phyloP scores from a whole-genome alignment of 2,797 vertebrate genomes.

The Tachyglossus aculeatus region DNA sequence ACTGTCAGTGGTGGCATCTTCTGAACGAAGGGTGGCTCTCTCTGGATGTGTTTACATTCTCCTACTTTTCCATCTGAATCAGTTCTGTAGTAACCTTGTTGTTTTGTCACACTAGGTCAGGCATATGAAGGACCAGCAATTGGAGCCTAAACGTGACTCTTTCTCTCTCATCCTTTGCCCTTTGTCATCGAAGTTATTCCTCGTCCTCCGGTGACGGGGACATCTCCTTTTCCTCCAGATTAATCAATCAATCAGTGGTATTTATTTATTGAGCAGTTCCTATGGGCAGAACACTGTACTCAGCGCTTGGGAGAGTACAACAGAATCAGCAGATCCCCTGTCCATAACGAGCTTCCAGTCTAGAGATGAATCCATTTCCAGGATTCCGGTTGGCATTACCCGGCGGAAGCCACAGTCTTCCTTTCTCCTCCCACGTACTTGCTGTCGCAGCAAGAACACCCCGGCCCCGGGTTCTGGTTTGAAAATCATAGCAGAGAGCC shows the following conservation, averaged over 20 bases:
- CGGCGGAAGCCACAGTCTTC: accelerated
- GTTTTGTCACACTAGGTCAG: constrained; percentile 9
- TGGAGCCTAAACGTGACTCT: background rate
- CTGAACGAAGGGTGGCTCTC: too few species aligned
- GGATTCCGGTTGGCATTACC: too few species aligned
- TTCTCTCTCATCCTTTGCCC: background rate
- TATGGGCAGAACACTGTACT: too few species aligned
- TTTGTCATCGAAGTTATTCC: too few species aligned
- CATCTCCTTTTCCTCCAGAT: background rate
- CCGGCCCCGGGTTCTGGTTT: constrained; percentile 1
- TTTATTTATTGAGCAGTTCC: background rate
- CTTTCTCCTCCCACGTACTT: accelerated
- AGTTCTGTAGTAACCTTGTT: background rate
- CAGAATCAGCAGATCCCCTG: too few species aligned
- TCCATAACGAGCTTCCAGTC: too few species aligned
- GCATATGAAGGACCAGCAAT: background rate
- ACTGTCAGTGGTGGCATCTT: too few species aligned
- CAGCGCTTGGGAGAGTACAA: too few species aligned
- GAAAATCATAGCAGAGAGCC: constrained; percentile 18
- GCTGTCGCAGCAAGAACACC: background rate
- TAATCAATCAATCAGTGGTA: background rate
- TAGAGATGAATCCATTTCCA: too few species aligned
- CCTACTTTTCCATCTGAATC: too few species aligned
- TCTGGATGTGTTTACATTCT: too few species aligned
- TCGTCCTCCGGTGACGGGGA: background rate